Evolutionary conservation across 2,888 invertebrate species (phyloP).

Genomic region (Pinctada fucata): DNA sequence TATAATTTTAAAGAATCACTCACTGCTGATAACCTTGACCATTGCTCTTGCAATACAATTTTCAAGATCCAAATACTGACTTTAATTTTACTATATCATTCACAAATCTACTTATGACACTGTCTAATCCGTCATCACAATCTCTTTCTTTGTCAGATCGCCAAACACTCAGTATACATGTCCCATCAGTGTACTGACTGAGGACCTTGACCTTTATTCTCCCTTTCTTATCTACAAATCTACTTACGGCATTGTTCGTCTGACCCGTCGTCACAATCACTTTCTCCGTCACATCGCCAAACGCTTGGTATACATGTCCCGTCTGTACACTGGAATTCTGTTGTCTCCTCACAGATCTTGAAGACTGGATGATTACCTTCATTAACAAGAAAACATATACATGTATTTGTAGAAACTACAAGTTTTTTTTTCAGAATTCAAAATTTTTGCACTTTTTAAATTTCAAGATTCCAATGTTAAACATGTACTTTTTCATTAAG

Average conservation of each 20-base stretch:
- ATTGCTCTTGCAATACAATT: no score
- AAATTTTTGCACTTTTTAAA: no score
- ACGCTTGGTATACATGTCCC: slow-evolving; percentile 56
- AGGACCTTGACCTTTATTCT: no score
- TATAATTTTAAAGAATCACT: no score
- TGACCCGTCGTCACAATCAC: slow-evolving; percentile 60
- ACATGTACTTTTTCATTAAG: no score
- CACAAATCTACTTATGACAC: not conserved
- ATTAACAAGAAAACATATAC: not conserved
- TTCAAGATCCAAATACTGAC: no score
- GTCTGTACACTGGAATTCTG: slow-evolving; percentile 79
- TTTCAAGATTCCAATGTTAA: no score
- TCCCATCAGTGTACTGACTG: slow-evolving; percentile 70
- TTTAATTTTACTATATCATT: not conserved
- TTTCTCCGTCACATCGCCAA: slow-evolving; percentile 68
- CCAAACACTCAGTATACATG: slow-evolving; percentile 62
- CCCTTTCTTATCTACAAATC: not conserved
- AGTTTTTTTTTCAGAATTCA: no score
- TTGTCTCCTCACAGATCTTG: not conserved
- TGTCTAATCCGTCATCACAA: slow-evolving; percentile 55
- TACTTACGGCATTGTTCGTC: slow-evolving; percentile 35
- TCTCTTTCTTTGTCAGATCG: slow-evolving; percentile 67
- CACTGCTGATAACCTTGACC: no score
- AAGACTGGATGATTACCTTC: not conserved
- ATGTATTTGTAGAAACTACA: no score